Conservation (phyloP, 2,888 invertebrate genomes). For the Epistrophe eligans region DNA sequence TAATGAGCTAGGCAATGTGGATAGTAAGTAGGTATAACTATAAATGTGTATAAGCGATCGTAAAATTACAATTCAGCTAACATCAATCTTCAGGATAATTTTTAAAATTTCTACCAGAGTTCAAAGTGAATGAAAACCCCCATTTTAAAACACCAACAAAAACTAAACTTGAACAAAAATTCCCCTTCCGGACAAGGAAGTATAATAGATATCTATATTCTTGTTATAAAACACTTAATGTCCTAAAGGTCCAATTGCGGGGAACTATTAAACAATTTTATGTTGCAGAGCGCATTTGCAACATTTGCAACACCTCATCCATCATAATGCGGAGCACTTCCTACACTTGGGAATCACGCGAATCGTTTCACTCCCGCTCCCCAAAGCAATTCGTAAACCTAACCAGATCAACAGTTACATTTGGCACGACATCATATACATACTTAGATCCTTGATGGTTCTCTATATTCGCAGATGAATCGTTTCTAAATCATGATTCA, state of each 20-base stretch:
- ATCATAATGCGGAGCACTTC: conserved; percentile 57
- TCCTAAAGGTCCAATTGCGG: conserved; percentile 48
- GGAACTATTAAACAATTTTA: conserved; percentile 64
- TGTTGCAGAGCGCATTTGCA: conserved; percentile 62
- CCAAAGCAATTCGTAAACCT: conserved; percentile 54
- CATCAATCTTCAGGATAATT: too few species aligned
- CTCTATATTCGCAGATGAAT: conserved; percentile 50
- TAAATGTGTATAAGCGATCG: too few species aligned
- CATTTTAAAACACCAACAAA: neutral
- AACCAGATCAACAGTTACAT: conserved; percentile 75
- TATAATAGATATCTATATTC: neutral
- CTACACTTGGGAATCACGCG: conserved; percentile 55
- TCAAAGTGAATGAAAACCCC: too few species aligned
- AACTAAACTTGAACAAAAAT: neutral
- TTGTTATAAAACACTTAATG: conserved; percentile 56
- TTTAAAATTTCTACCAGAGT: too few species aligned
- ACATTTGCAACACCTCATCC: conserved; percentile 69
- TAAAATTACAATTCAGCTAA: too few species aligned
- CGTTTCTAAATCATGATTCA: conserved; percentile 73
- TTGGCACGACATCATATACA: conserved; percentile 56
- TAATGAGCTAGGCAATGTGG: too few species aligned
- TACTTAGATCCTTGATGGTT: conserved; percentile 20
- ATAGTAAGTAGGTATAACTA: too few species aligned
- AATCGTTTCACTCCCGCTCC: conserved; percentile 52
- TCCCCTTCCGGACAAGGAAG: conserved; percentile 41